Evolutionary conservation across 2,113 vertebrate genomes (phyloP), one percentile per base, ranked within the genome.

Genomic region (Pseudonaja textilis): DNA sequence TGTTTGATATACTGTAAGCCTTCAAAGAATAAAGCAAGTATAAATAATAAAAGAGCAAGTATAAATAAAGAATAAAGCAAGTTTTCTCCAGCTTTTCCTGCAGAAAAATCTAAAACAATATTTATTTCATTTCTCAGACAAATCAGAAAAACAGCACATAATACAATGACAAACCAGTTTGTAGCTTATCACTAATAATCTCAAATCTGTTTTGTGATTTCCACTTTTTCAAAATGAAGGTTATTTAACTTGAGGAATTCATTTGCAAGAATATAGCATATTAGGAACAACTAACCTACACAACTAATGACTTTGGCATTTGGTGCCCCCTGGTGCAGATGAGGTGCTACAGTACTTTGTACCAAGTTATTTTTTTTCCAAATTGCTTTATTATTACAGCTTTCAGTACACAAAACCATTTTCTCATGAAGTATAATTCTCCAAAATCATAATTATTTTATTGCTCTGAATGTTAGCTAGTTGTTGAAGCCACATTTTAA

Each of bases 301-400:
- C 87, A 12, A 11, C 12, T 52, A 87, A 91, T 29, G 12, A 93
- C 52, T 23, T 50, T 61, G 25, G n/a, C 26, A 87, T 93, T 47
- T 93, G 54, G 45, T 87, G 92, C 92, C 92, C 74, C 54, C 92
- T 93, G 42, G 50, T 92, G 91, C 39, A 81, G 81, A 50, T 10
- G 45, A 91, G 50, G 22, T 42, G 47, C 69, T 5, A 42, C 7
- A 45, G 5, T 85, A 8, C n/a, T 54, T 52, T 74, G 85, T 42
- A 22, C 11, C 25, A 23, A 26, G 54, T 26, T 42, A 5, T 11
- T 42, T 26, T 29, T 29, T 9, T 64, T 0, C 1, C 2, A 34
- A 74, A n/a, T 39, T 74, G 16, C n/a, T 74, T 81, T 22, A 81
- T 81, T 74, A 34, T n/a, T 74, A 34, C 2, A 34, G 14, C 14